These are phyloP conservation scores for Enteromius argenteus DNA, from an alignment of 2,797 vertebrate species.

Conservation along the genomic window DNA sequence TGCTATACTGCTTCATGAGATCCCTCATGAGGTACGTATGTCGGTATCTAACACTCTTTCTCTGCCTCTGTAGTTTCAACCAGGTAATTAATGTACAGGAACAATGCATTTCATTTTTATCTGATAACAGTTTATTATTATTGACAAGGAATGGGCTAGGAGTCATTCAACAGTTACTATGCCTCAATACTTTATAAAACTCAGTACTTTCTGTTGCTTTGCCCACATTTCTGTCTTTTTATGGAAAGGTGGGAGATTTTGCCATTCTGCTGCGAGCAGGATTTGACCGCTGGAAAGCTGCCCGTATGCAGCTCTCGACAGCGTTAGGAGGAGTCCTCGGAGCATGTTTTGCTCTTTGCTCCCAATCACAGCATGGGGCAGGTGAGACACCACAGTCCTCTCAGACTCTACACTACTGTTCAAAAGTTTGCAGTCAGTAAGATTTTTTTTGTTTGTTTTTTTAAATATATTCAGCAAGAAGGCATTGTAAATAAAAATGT, in stretches of 20 bases:
- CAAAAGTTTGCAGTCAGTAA: too few species aligned
- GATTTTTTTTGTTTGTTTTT: not conserved
- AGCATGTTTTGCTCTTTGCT: slow-evolving; percentile 89
- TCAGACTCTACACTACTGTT: not conserved
- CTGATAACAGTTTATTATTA: not conserved
- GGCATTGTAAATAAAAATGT: not conserved
- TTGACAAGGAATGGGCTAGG: not conserved
- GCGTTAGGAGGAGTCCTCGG: slow-evolving; percentile 92
- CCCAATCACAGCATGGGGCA: slow-evolving; percentile 91
- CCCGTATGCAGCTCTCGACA: slow-evolving; percentile 94
- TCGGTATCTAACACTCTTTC: not conserved
- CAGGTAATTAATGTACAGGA: not conserved
- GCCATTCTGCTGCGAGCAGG: slow-evolving; percentile 96
- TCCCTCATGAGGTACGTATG: slow-evolving; percentile 93
- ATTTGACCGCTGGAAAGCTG: slow-evolving; percentile 98
- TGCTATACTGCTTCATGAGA: slow-evolving; percentile 97
- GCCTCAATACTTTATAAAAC: not conserved
- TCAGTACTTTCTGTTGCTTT: not conserved
- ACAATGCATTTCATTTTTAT: not conserved
- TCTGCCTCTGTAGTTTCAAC: slow-evolving; percentile 4
- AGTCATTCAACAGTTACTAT: not conserved
- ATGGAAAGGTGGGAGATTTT: slow-evolving; percentile 93
- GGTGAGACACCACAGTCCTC: slow-evolving; percentile 74
- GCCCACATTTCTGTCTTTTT: slow-evolving; percentile 28
- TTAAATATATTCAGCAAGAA: not conserved